Conservation (phyloP, 1,140 invertebrate genomes). For the Pseudomyrmex flavicornis region DNA sequence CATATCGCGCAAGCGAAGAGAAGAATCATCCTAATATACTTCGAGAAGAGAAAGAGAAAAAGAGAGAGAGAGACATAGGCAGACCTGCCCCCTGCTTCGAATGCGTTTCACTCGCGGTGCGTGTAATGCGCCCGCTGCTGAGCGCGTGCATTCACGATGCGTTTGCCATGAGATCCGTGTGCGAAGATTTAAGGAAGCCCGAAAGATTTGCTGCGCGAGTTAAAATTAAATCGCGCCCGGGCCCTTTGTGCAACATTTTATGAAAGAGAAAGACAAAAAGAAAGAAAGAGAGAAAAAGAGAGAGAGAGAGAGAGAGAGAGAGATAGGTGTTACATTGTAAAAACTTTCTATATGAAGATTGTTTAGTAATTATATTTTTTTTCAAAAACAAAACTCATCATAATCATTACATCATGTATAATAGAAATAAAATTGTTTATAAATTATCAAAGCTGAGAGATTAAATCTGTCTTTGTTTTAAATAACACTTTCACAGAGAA, state of each 20-base stretch:
- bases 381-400: neutral
- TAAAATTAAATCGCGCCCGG: constrained; percentile 51
- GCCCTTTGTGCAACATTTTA: neutral
- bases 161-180: constrained; percentile 68
- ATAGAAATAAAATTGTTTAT: too few species aligned
- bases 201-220: constrained; percentile 55
- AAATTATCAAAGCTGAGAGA: neutral
- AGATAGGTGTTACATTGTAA: too few species aligned
- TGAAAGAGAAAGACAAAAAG: too few species aligned
- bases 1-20: constrained; percentile 41
- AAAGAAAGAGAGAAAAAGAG: too few species aligned
- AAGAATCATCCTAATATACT: constrained; percentile 75
- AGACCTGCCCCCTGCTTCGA: constrained; percentile 72
- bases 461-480: neutral
- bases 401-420: too few species aligned
- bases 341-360: too few species aligned
- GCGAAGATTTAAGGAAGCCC: constrained; percentile 43
- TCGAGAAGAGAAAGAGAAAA: constrained; percentile 27
- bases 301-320: too few species aligned
- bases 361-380: neutral
- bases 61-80: constrained; percentile 47
- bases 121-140: constrained; percentile 51
- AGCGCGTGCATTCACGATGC: constrained; percentile 61
- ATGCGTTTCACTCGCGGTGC: constrained; percentile 64
- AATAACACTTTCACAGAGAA: neutral